Percentiles rank a stretch among this genome's conserved stretches.
Evolutionary conservation across 2,797 vertebrate species (phyloP).

Genomic region (Enteromius argenteus): DNA sequence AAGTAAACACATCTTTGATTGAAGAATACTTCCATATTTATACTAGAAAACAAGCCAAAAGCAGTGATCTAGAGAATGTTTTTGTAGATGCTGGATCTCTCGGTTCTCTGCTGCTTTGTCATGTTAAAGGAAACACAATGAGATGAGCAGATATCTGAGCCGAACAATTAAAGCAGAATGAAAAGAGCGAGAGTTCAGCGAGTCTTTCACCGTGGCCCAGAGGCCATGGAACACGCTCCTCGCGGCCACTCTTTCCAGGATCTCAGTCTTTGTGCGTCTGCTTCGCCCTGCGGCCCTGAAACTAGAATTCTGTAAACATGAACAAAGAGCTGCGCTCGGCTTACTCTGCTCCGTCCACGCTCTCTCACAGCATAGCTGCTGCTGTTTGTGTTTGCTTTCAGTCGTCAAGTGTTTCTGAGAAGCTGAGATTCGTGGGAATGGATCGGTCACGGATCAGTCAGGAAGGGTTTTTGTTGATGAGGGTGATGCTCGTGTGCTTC

Average conservation of each 20-base stretch:
- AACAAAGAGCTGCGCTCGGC: conserved; percentile 11
- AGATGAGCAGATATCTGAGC: conserved; percentile 25
- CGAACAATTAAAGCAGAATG: conserved; percentile 35
- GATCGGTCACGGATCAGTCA: not conserved
- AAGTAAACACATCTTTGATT: no score
- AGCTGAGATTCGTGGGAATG: not conserved
- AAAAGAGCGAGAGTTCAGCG: conserved; percentile 35
- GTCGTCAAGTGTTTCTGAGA: not conserved
- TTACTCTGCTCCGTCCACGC: not conserved
- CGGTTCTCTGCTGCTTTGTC: not conserved
- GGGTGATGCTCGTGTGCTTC: not conserved
- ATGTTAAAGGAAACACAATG: not conserved
- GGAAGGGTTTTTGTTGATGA: not conserved
- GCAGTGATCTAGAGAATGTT: not conserved
- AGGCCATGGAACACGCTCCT: not conserved
- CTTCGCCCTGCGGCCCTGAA: conserved; percentile 42
- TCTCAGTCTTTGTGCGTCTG: not conserved
- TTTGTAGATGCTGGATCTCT: not conserved
- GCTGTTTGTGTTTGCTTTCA: not conserved
- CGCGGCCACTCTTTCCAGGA: not conserved
- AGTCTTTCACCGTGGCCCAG: conserved; percentile 8
- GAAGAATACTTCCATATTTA: not conserved
- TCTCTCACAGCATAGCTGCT: not conserved
- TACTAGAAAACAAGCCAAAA: not conserved
- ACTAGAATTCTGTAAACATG: conserved; percentile 46